These are phyloP conservation scores for Laodelphax striatellus DNA, from an alignment of 1,140 invertebrate genomes.

Conservation along the genomic window DNA sequence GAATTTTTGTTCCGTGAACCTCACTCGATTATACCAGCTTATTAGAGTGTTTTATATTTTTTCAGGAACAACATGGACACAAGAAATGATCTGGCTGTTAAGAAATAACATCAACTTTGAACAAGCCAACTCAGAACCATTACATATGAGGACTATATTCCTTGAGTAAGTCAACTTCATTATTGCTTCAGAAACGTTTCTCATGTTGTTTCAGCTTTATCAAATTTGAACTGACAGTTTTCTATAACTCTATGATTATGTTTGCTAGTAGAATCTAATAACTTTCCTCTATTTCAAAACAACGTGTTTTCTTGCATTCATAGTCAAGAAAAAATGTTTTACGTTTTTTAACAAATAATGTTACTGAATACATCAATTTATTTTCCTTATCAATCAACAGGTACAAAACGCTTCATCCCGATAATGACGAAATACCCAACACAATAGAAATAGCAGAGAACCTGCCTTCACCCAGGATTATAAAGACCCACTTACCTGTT, in stretches of 20 bases:
- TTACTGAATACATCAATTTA: too few relatives aligned
- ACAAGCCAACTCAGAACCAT: conserved; percentile 24
- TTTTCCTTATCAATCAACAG: not conserved
- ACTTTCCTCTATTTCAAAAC: too few relatives aligned
- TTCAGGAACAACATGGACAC: conserved; percentile 36
- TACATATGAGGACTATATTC: conserved; percentile 39
- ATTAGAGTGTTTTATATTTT: not conserved
- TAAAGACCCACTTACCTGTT: conserved; percentile 59
- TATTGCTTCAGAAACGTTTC: too few relatives aligned
- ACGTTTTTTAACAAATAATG: too few relatives aligned
- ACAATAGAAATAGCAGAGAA: conserved; percentile 26
- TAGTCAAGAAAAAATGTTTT: not conserved
- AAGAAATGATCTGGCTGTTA: conserved; percentile 36
- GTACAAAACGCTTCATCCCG: not conserved
- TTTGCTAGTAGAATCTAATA: too few relatives aligned
- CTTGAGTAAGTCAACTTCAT: conserved; percentile 37
- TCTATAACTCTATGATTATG: too few relatives aligned
- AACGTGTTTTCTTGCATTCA: too few relatives aligned
- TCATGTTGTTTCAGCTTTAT: too few relatives aligned
- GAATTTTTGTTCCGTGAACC: too few relatives aligned
- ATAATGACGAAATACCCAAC: not conserved
- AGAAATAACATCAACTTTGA: conserved; percentile 31
- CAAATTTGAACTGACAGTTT: too few relatives aligned
- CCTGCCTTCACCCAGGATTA: conserved; percentile 39
- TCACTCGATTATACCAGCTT: too few relatives aligned